Evolutionary conservation across 1,140 invertebrate species (phyloP).

Genomic region (Lepidostoma basale): DNA sequence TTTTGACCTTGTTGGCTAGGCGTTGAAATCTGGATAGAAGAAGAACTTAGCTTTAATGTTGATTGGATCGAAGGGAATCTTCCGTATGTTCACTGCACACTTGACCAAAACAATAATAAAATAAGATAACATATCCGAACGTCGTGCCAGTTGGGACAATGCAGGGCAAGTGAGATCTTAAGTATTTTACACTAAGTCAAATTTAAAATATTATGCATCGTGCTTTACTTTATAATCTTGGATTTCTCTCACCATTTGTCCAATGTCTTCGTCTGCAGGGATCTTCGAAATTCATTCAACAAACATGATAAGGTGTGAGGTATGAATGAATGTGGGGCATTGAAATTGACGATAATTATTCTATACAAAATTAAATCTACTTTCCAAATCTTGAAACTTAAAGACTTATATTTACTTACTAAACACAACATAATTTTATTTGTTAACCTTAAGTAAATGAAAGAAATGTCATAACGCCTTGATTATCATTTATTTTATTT

Average conservation of each 20-base stretch:
- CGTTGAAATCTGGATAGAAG: too few relatives aligned
- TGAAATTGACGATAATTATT: too few relatives aligned
- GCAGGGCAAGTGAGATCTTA: constrained; percentile 42
- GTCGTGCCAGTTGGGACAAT: constrained; percentile 66
- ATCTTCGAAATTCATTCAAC: constrained; percentile 18
- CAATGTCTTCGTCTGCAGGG: constrained; percentile 31
- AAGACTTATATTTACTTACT: too few relatives aligned
- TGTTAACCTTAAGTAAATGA: too few relatives aligned
- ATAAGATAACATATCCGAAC: constrained; percentile 44
- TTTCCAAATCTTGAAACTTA: too few relatives aligned
- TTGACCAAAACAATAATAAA: constrained; percentile 36
- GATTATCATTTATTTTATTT: too few relatives aligned
- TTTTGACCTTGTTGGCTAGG: too few relatives aligned
- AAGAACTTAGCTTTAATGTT: too few relatives aligned
- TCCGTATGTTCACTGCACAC: constrained; percentile 37
- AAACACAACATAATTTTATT: too few relatives aligned
- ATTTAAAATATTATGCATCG: constrained; percentile 43
- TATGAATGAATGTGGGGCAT: background rate
- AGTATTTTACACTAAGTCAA: constrained; percentile 43
- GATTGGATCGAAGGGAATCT: too few relatives aligned
- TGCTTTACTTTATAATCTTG: constrained; percentile 44
- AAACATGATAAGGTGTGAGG: constrained; percentile 4
- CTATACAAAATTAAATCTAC: too few relatives aligned
- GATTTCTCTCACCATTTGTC: constrained; percentile 41
- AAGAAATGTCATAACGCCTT: too few relatives aligned